A percentile compares a stretch with the other conserved stretches of the same genome.
phyloP scores from a whole-genome alignment of 2,888 invertebrate genomes.

The Cerastis rubricosa region DNA sequence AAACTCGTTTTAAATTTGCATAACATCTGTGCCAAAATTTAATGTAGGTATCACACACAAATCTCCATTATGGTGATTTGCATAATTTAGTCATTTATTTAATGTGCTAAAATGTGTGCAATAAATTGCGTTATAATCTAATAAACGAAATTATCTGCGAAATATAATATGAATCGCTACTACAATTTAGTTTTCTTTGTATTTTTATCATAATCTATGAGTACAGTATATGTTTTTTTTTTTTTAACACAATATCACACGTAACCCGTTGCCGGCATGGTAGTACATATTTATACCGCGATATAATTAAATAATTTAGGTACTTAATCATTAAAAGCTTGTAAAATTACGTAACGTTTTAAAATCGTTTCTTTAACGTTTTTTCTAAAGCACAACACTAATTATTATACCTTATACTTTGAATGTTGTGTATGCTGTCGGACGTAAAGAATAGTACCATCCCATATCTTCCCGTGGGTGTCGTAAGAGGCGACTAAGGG shows the following conservation, averaged over 20 bases:
- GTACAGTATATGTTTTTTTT: no score
- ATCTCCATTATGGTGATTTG: constrained; percentile 32
- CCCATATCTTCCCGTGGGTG: no score
- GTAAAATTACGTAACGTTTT: no score
- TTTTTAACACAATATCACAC: neutral
- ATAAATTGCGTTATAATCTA: constrained; percentile 34
- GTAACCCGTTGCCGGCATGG: neutral
- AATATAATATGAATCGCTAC: neutral
- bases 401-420: neutral
- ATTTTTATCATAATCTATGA: neutral
- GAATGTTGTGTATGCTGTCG: no score
- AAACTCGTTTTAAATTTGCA: constrained; percentile 20
- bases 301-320: no score
- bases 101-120: constrained; percentile 39
- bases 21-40: constrained; percentile 28
- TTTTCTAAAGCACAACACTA: neutral
- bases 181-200: neutral
- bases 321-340: no score
- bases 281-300: neutral
- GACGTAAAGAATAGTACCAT: no score
- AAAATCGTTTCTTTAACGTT: no score
- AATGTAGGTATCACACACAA: constrained; percentile 21
- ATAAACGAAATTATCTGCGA: constrained; percentile 16
- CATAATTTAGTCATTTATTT: constrained; percentile 40
- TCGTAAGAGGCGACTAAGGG: no score